Conservation (phyloP, 2,797 vertebrate species). For the Ambastaia sidthimunki region DNA sequence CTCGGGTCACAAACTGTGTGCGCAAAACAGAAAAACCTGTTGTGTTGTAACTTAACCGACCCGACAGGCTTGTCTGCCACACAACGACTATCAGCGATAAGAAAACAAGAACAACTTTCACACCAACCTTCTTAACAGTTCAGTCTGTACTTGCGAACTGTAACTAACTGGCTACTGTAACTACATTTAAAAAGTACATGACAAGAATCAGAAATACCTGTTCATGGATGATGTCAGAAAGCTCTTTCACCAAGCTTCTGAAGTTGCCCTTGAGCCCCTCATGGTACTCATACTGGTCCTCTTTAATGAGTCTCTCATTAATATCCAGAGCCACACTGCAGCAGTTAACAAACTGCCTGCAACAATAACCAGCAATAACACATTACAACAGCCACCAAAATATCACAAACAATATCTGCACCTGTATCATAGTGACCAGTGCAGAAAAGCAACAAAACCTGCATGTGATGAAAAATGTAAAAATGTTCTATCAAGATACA, state of each 20-base stretch:
- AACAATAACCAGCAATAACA: slow-evolving; percentile 21
- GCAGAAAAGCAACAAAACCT: no score
- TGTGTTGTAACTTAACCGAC: background rate
- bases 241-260: slow-evolving; percentile 95
- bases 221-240: slow-evolving; percentile 96
- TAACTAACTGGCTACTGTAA: background rate
- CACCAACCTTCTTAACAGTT: background rate
- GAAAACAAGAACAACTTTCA: background rate
- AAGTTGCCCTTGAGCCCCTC: slow-evolving; percentile 97
- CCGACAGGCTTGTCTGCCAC: background rate
- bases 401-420: background rate
- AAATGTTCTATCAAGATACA: background rate
- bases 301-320: slow-evolving; percentile 95
- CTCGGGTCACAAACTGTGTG: background rate
- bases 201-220: slow-evolving; percentile 79
- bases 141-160: slow-evolving; percentile 15
- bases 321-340: slow-evolving; percentile 93
- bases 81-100: background rate
- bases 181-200: background rate
- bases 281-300: slow-evolving; percentile 95
- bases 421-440: background rate
- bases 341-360: slow-evolving; percentile 90
- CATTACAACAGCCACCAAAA: background rate
- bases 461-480: no score
- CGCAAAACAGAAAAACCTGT: slow-evolving; percentile 23